These are phyloP conservation scores for Hyalella azteca DNA, from an alignment of 2,888 invertebrate species.

Conservation along the genomic window DNA sequence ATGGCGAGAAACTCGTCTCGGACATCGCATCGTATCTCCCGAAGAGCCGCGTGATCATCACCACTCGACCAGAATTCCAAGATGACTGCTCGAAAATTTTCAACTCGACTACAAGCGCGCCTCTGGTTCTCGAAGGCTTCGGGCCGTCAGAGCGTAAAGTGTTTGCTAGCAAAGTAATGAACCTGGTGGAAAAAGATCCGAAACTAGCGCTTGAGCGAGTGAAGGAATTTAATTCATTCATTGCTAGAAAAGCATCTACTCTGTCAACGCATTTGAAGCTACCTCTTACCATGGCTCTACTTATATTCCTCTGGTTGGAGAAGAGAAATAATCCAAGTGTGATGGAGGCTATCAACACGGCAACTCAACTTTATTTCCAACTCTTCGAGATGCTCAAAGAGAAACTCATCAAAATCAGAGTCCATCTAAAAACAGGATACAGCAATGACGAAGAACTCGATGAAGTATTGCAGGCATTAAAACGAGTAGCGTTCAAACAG, in stretches of 20 bases:
- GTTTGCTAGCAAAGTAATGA: slow-evolving; percentile 4
- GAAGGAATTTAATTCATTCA: not conserved
- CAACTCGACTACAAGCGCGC: not conserved
- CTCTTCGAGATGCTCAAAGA: slow-evolving; percentile 3
- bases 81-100: not conserved
- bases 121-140: not conserved
- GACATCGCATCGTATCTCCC: not conserved
- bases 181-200: not conserved
- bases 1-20: not conserved
- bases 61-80: slow-evolving; percentile 5
- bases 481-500: not conserved
- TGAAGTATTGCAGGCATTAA: not conserved
- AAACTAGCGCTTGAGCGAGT: too few relatives aligned
- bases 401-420: not conserved
- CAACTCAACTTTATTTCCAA: not conserved
- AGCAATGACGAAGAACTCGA: not conserved
- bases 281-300: slow-evolving; percentile 9
- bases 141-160: not conserved
- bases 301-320: slow-evolving; percentile 7
- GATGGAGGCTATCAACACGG: slow-evolving; percentile 1
- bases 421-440: not conserved
- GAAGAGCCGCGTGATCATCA: slow-evolving; percentile 3
- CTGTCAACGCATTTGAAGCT: not conserved
- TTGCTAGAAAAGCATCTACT: not conserved
- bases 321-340: not conserved